Conservation (phyloP, 2,113 vertebrate genomes). For the Gallinago media region DNA sequence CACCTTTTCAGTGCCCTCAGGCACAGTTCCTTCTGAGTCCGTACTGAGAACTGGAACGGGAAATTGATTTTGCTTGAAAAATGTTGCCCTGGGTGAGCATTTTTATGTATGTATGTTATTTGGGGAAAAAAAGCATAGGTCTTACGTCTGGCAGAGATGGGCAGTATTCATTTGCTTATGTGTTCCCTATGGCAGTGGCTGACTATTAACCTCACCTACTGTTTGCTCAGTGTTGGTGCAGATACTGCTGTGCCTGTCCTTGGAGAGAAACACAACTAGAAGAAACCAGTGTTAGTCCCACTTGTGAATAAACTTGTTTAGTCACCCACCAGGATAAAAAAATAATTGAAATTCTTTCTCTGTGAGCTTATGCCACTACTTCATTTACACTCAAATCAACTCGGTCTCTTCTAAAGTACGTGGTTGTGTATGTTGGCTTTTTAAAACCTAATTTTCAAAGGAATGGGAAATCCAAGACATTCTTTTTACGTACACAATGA, state of each 20-base stretch:
- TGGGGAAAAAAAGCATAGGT: background rate
- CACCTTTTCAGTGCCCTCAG: background rate
- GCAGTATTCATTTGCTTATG: accelerated
- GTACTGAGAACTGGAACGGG: background rate
- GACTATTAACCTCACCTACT: background rate
- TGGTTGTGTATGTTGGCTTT: background rate
- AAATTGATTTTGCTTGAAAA: background rate
- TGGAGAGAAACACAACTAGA: background rate
- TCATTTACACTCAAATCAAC: background rate
- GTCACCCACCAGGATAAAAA: background rate
- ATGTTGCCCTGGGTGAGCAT: background rate
- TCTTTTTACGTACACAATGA: background rate
- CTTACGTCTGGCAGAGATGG: background rate
- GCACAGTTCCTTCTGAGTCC: background rate
- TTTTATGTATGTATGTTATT: background rate
- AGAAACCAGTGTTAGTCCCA: background rate
- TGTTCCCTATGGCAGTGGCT: background rate
- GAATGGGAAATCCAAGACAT: background rate
- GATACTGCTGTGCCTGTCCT: background rate
- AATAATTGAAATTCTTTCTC: background rate
- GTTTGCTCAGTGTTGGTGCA: background rate
- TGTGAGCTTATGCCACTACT: background rate
- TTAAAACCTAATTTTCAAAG: background rate
- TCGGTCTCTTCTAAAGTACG: background rate
- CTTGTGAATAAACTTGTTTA: background rate